Percentiles rank a stretch among this genome's conserved stretches.
Evolutionary conservation across 2,113 vertebrate species (phyloP).

Genomic region (Prolemur simus): DNA sequence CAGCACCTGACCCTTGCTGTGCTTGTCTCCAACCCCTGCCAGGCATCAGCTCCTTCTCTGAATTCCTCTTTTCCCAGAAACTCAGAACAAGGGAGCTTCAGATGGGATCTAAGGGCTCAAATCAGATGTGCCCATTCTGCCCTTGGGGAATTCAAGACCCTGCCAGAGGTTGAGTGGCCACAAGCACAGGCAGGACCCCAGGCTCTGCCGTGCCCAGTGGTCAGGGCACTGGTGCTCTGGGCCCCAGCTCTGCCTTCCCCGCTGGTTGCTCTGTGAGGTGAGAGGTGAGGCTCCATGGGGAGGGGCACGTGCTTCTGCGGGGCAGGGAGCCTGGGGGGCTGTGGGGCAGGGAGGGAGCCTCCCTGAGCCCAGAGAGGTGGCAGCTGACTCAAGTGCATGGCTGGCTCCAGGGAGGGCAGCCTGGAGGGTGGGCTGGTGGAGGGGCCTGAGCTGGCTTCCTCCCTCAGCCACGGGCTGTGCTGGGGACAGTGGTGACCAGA

Average conservation of each 20-base stretch:
- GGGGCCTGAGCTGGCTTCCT: not conserved
- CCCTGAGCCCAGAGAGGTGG: not conserved
- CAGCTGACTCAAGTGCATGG: not conserved
- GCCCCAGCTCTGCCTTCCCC: not conserved
- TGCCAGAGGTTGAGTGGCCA: no score
- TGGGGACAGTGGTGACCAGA: not conserved
- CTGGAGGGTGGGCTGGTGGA: not conserved
- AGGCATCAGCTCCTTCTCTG: accelerated
- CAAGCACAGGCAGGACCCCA: not conserved
- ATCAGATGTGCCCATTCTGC: not conserved
- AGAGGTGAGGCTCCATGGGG: not conserved
- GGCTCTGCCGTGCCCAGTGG: no score
- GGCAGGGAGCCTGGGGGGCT: not conserved
- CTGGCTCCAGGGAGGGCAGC: not conserved
- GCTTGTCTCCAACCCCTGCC: not conserved
- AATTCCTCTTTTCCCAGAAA: not conserved
- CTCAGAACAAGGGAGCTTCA: not conserved
- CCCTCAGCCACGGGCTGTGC: not conserved
- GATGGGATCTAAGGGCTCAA: not conserved
- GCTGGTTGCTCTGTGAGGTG: not conserved
- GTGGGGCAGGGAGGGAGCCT: accelerated
- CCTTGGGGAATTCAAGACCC: not conserved
- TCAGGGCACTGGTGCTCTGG: not conserved
- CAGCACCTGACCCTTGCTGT: not conserved
- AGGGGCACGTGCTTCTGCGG: not conserved